A percentile compares a stretch with the other conserved stretches of the same genome.
Conservation (phyloP, 2,888 invertebrate genomes). For the Drosophila prolongata region DNA sequence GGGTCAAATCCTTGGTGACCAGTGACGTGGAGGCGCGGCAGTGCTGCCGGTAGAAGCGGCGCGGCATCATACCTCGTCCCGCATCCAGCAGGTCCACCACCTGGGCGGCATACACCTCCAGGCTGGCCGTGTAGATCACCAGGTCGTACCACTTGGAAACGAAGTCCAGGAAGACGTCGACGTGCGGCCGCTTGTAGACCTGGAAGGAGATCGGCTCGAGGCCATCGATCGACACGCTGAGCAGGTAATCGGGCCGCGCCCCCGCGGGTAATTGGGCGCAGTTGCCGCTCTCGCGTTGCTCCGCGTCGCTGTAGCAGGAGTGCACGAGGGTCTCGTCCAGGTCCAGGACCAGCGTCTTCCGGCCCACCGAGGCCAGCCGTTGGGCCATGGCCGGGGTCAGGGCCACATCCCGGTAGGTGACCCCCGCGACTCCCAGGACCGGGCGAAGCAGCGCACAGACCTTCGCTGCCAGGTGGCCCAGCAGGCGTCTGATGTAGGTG, state of each 20-base stretch:
- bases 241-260: conserved; percentile 52
- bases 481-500: conserved; percentile 17
- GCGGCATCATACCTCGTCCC: conserved; percentile 52
- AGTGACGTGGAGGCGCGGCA: conserved; percentile 25
- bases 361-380: conserved; percentile 11
- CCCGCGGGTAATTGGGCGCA: conserved; percentile 38
- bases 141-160: conserved; percentile 65
- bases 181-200: conserved; percentile 60
- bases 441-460: conserved; percentile 1
- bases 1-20: conserved; percentile 51
- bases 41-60: conserved; percentile 62
- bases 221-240: conserved; percentile 30
- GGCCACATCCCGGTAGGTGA: conserved; percentile 37
- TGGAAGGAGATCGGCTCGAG: conserved; percentile 36
- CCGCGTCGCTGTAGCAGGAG: conserved; percentile 61
- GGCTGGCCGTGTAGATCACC: conserved; percentile 63
- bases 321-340: conserved; percentile 66
- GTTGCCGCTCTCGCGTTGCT: conserved; percentile 37
- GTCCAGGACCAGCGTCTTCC: conserved; percentile 59
- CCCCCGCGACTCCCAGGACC: rapidly evolving
- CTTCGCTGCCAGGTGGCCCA: conserved; percentile 24
- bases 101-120: conserved; percentile 54
- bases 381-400: conserved; percentile 21
- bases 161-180: conserved; percentile 53
- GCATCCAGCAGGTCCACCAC: conserved; percentile 59